Evolutionary conservation across 2,888 invertebrate species (phyloP).

Genomic region (Melanotus villosus): DNA sequence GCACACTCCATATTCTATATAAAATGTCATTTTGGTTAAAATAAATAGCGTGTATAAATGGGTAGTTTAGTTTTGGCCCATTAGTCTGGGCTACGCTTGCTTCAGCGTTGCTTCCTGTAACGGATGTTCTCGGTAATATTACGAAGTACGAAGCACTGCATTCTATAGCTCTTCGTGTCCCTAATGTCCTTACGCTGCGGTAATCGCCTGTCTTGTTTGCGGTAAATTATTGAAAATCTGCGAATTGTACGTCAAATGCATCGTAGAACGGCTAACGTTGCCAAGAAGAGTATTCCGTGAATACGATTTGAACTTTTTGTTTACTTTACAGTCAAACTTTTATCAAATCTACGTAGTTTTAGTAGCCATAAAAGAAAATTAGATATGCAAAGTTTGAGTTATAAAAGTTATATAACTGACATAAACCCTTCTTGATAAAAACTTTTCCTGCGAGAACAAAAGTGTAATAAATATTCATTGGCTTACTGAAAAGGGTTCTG

Average conservation of each 20-base stretch:
- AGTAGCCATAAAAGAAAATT: slow-evolving; percentile 45
- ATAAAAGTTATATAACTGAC: slow-evolving; percentile 49
- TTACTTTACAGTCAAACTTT: slow-evolving; percentile 40
- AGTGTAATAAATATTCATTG: slow-evolving; percentile 64
- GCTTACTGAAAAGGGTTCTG: slow-evolving; percentile 53
- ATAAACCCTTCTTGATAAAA: slow-evolving; percentile 51
- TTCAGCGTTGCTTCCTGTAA: slow-evolving; percentile 46
- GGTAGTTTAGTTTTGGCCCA: slow-evolving; percentile 56
- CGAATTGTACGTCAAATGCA: slow-evolving; percentile 26
- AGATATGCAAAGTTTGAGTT: slow-evolving; percentile 46
- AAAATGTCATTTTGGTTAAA: slow-evolving; percentile 8
- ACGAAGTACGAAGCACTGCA: slow-evolving; percentile 60
- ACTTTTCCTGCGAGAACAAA: slow-evolving; percentile 55
- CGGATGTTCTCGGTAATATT: slow-evolving; percentile 60
- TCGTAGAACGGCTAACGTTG: not conserved
- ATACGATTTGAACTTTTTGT: slow-evolving; percentile 23
- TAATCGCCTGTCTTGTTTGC: slow-evolving; percentile 63
- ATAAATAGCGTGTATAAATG: slow-evolving; percentile 52
- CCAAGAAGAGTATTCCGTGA: not conserved
- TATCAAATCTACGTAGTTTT: slow-evolving; percentile 41
- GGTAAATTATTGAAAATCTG: slow-evolving; percentile 60
- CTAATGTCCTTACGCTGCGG: slow-evolving; percentile 61
- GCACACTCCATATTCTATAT: not conserved
- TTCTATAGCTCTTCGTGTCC: slow-evolving; percentile 65
- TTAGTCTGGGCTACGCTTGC: slow-evolving; percentile 51